phyloP scores from a whole-genome alignment of 2,113 vertebrate species.

The Rhinolophus ferrumequinum region DNA sequence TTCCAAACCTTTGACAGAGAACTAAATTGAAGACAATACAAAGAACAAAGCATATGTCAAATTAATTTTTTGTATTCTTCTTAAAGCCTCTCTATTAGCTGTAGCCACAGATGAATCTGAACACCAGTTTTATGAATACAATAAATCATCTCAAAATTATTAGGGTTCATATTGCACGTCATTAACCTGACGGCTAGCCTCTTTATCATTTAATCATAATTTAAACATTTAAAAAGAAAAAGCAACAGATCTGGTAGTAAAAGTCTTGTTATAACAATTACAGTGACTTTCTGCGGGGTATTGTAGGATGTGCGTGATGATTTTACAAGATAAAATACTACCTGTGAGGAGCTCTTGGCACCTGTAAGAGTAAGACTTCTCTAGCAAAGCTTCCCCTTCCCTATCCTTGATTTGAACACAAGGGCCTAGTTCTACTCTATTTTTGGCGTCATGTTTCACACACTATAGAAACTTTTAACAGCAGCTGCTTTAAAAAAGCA shows the following conservation, averaged over 20 bases:
- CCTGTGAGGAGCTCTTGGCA: background rate
- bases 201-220: background rate
- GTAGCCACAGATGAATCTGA: background rate
- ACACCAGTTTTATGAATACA: background rate
- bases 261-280: background rate
- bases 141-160: slow-evolving; percentile 1
- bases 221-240: background rate
- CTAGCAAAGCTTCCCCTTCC: background rate
- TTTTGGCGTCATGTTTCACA: background rate
- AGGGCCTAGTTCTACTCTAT: background rate
- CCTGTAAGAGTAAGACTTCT: background rate
- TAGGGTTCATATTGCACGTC: background rate
- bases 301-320: background rate
- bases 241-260: background rate
- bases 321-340: slow-evolving; percentile 19
- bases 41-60: background rate
- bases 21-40: background rate
- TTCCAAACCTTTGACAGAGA: slow-evolving; percentile 27
- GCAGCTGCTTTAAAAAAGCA: background rate
- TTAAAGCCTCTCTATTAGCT: background rate
- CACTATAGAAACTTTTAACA: background rate
- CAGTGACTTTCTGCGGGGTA: background rate
- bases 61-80: background rate
- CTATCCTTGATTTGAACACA: background rate
- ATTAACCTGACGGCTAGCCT: background rate